Conservation (phyloP, 2,888 invertebrate species). For the Drosophila pseudotalamancana region DNA sequence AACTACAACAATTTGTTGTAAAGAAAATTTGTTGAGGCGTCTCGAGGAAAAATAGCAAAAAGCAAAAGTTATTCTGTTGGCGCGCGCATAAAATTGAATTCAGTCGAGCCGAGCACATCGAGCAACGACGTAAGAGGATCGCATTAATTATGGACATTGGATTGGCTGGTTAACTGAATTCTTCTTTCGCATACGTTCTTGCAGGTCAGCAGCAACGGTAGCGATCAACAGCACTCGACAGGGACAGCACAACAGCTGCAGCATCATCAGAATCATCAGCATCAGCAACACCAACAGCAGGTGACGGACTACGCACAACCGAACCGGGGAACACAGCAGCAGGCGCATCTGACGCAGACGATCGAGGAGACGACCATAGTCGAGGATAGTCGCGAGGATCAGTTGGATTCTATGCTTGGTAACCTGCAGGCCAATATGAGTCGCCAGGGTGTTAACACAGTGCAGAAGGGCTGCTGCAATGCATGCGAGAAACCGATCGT, state of each 20-base stretch:
- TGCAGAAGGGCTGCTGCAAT: constrained; percentile 99
- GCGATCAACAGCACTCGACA: constrained; percentile 55
- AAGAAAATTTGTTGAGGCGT: constrained; percentile 29
- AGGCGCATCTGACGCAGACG: constrained; percentile 83
- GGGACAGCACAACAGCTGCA: constrained; percentile 32
- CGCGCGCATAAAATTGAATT: constrained; percentile 83
- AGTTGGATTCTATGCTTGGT: constrained; percentile 86
- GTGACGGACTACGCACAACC: constrained; percentile 90
- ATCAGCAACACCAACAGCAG: constrained; percentile 87
- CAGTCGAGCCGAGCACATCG: constrained; percentile 82
- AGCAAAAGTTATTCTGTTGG: constrained; percentile 76
- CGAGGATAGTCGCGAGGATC: constrained; percentile 84
- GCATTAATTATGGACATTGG: not conserved
- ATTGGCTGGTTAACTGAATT: constrained; percentile 9
- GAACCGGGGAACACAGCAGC: constrained; percentile 85
- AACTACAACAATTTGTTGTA: constrained; percentile 31
- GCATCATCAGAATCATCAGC: constrained; percentile 66
- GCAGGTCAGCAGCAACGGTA: constrained; percentile 86
- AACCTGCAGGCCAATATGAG: constrained; percentile 97
- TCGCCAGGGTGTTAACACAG: constrained; percentile 98
- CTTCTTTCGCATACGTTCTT: constrained; percentile 55
- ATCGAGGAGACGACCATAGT: constrained; percentile 82
- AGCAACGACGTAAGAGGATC: constrained; percentile 64
- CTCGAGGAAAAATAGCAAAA: constrained; percentile 57
- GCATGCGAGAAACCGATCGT: constrained; percentile 99